Percentiles rank a stretch among this genome's conserved stretches.
Conservation (phyloP, 1,140 invertebrate genomes). For the Heterodera carotae region DNA sequence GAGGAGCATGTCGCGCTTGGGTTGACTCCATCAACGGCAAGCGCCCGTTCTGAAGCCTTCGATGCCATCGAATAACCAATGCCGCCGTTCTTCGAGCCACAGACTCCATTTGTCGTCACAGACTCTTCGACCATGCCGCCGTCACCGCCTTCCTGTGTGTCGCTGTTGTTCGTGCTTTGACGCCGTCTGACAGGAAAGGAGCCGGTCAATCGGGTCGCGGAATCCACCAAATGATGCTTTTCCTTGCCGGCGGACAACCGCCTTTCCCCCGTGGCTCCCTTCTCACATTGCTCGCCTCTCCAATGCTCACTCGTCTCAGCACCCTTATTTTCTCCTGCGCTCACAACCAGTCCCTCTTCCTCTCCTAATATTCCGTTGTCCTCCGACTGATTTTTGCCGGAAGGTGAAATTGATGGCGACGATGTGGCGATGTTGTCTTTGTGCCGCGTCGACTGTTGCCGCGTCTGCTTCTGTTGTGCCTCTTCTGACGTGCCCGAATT, state of each 20-base stretch:
- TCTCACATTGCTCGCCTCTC: too few relatives aligned
- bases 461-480: not conserved
- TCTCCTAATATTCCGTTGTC: not conserved
- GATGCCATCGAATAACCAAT: not conserved
- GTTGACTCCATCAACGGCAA: not conserved
- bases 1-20: too few relatives aligned
- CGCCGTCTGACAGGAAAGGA: not conserved
- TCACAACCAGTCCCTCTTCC: slow-evolving; percentile 19
- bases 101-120: not conserved
- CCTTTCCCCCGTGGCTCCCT: not conserved
- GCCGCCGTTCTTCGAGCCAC: slow-evolving; percentile 10
- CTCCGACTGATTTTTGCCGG: slow-evolving; percentile 20
- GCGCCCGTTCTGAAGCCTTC: not conserved
- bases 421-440: not conserved
- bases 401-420: not conserved
- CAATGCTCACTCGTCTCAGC: not conserved
- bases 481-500: not conserved
- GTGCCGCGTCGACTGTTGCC: not conserved
- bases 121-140: not conserved
- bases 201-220: not conserved
- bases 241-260: slow-evolving; percentile 19
- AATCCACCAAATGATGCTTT: not conserved
- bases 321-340: not conserved
- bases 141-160: not conserved
- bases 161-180: not conserved